Conservation (phyloP, 2,113 vertebrate species). For the Spermophilus dauricus region DNA sequence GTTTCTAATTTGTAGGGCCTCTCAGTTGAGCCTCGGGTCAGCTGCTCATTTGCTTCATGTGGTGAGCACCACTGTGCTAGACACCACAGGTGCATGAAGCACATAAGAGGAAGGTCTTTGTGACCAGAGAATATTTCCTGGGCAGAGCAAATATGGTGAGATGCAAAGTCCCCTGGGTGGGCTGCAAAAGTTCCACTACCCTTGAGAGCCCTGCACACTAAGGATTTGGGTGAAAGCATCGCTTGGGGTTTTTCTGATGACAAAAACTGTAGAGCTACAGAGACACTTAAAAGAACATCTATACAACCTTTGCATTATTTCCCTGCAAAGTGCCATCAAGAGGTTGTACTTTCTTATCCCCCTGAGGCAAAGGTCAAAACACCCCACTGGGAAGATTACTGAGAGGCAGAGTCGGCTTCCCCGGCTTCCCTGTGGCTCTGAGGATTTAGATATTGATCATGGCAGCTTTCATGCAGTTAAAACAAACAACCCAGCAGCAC, state of each 20-base stretch:
- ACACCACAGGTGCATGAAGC: accelerated
- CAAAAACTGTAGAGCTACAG: background rate
- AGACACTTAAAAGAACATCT: background rate
- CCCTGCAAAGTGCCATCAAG: conserved; percentile 20
- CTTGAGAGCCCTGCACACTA: background rate
- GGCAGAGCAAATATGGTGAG: background rate
- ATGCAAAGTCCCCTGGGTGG: background rate
- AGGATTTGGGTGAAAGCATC: background rate
- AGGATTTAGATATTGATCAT: conserved; percentile 72
- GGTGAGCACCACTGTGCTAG: background rate
- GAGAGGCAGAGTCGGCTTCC: background rate
- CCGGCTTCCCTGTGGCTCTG: background rate
- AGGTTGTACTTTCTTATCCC: conserved; percentile 20
- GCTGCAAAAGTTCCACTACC: background rate
- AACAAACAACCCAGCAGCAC: conserved; percentile 43
- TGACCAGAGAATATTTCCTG: background rate
- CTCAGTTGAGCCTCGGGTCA: background rate
- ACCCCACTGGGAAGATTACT: background rate
- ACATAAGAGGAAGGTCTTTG: background rate
- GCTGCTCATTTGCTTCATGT: accelerated
- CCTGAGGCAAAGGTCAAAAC: conserved; percentile 57
- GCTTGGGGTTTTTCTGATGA: background rate
- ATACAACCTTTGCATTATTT: background rate
- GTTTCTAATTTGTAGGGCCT: background rate
- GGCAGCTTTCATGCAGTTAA: conserved; percentile 52